A percentile compares a stretch with the other conserved stretches of the same genome.
Conservation (phyloP, 2,113 vertebrate genomes). For the Spilogale gracilis region DNA sequence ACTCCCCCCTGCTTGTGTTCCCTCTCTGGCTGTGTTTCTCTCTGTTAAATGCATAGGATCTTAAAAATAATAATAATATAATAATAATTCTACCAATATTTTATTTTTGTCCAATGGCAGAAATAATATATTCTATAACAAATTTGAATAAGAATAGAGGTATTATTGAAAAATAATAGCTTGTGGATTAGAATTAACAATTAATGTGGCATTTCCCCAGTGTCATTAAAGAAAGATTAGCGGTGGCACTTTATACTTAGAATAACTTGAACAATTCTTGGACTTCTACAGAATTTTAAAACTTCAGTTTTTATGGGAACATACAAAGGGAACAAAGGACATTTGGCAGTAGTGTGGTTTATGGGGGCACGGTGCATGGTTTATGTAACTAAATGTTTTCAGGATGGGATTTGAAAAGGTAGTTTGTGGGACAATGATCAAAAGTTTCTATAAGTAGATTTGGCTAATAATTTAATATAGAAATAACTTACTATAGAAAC, state of each 20-base stretch:
- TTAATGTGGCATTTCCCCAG: neutral
- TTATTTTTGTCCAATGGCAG: constrained; percentile 46
- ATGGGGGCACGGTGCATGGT: neutral
- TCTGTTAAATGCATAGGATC: too few species aligned
- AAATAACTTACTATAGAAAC: neutral
- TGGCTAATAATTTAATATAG: constrained; percentile 7
- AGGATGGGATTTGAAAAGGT: constrained; percentile 38
- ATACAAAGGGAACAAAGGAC: neutral
- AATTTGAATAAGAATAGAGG: constrained; percentile 3
- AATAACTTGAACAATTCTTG: constrained; percentile 4
- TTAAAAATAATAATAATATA: neutral
- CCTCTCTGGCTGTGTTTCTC: too few species aligned
- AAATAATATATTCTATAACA: neutral
- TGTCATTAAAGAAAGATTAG: neutral
- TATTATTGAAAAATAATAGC: constrained; percentile 26
- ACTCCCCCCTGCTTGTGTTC: too few species aligned
- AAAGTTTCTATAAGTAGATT: constrained; percentile 48
- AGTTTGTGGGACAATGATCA: constrained; percentile 58
- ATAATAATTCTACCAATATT: neutral
- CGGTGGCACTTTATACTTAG: constrained; percentile 27
- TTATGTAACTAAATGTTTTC: constrained; percentile 55
- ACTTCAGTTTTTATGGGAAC: neutral
- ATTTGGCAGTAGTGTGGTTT: neutral
- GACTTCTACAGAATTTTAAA: neutral
- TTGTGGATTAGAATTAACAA: constrained; percentile 52